Evolutionary conservation across 2,797 vertebrate species (phyloP).

Genomic region (Lagorchestes hirsutus): DNA sequence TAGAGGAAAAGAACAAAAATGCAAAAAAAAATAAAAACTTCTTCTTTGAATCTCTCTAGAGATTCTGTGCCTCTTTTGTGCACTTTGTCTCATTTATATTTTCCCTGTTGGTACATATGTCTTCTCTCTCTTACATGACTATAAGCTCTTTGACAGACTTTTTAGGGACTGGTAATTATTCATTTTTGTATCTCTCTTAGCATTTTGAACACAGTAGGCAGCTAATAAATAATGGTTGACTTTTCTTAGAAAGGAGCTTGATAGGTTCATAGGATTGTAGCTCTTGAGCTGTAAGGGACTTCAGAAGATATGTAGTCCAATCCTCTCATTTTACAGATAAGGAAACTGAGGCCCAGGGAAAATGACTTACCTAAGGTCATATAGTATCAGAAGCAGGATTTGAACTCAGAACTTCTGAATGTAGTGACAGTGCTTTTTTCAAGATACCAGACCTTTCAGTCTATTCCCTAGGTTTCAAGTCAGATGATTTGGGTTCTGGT

Average conservation of each 20-base stretch:
- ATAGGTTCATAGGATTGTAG: background rate
- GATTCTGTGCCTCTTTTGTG: background rate
- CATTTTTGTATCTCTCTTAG: background rate
- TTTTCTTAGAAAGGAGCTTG: background rate
- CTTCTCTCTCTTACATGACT: background rate
- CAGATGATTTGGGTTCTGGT: background rate
- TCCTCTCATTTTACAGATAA: background rate
- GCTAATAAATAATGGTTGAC: background rate
- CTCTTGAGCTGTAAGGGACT: background rate
- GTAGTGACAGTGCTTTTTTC: background rate
- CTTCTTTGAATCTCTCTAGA: background rate
- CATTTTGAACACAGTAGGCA: background rate
- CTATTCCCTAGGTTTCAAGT: background rate
- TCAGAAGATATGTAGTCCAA: background rate
- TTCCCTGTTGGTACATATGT: background rate
- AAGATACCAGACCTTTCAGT: background rate
- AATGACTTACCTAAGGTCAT: background rate
- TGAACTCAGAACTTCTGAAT: background rate
- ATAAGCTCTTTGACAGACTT: background rate
- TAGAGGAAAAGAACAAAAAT: conserved; percentile 47
- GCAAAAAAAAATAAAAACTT: conserved; percentile 12
- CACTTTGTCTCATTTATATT: background rate
- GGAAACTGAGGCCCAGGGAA: too few species aligned
- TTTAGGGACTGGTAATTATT: background rate
- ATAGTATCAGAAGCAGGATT: background rate